Percentiles rank a stretch among this genome's conserved stretches.
Conservation (phyloP, 2,113 vertebrate genomes). For the Poeciliopsis retropinna region DNA sequence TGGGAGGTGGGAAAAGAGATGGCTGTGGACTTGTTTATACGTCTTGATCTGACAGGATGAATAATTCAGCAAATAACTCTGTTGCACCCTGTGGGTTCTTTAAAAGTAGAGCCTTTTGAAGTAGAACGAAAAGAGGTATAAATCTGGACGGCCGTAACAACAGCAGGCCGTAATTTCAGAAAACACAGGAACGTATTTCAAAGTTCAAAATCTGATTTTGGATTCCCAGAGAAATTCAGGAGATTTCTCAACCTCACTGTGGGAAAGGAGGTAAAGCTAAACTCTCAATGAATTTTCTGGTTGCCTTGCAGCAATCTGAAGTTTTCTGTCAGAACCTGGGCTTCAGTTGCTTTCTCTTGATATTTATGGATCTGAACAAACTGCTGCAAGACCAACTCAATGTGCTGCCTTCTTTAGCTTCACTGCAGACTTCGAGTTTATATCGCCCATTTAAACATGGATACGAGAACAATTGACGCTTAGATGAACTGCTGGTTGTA, state of each 20-base stretch:
- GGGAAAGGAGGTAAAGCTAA: slow-evolving; percentile 3
- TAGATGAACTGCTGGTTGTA: not conserved
- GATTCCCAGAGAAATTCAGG: slow-evolving; percentile 26
- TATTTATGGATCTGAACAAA: not conserved
- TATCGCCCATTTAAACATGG: too few relatives aligned
- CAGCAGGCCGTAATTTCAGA: slow-evolving; percentile 24
- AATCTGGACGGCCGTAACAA: slow-evolving; percentile 6
- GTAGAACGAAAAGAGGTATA: not conserved
- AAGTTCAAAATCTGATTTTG: slow-evolving; percentile 33
- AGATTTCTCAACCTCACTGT: slow-evolving; percentile 21
- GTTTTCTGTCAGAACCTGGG: slow-evolving; percentile 3
- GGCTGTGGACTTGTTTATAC: slow-evolving; percentile 61
- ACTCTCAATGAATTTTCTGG: slow-evolving; percentile 11
- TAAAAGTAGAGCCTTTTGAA: slow-evolving; percentile 57
- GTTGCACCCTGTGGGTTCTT: slow-evolving; percentile 47
- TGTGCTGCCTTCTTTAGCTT: slow-evolving; percentile 18
- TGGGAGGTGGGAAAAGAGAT: slow-evolving; percentile 44
- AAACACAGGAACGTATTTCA: slow-evolving; percentile 54
- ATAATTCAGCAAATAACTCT: slow-evolving; percentile 69
- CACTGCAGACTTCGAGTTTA: not conserved
- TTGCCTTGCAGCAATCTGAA: slow-evolving; percentile 4
- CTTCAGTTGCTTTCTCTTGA: not conserved
- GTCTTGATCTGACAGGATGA: slow-evolving; percentile 71
- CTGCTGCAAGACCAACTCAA: not conserved
- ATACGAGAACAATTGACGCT: not conserved